phyloP scores from a whole-genome alignment of 2,113 vertebrate species.

The Seriola rivoliana region DNA sequence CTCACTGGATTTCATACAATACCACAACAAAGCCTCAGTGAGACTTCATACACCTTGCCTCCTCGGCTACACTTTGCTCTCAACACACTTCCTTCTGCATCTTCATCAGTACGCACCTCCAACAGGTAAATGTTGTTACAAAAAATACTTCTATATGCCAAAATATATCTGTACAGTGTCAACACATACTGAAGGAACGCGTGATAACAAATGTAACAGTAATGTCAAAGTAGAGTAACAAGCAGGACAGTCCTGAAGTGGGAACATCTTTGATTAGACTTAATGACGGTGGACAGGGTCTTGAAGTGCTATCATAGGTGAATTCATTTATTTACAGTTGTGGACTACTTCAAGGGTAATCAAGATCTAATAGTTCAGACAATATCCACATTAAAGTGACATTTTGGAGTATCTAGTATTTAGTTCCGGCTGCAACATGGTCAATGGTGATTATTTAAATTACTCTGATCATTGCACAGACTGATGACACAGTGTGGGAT shows the following conservation, averaged over 20 bases:
- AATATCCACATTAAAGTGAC: slow-evolving; percentile 63
- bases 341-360: slow-evolving; percentile 40
- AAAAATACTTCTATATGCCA: slow-evolving; percentile 87
- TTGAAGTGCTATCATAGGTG: slow-evolving; percentile 51
- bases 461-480: slow-evolving; percentile 58
- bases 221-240: slow-evolving; percentile 49
- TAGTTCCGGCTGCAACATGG: slow-evolving; percentile 47
- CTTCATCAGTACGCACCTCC: slow-evolving; percentile 70
- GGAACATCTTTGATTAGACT: slow-evolving; percentile 42
- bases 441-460: slow-evolving; percentile 41
- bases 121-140: slow-evolving; percentile 76
- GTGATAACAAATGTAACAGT: slow-evolving; percentile 49
- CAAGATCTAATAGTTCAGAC: slow-evolving; percentile 52
- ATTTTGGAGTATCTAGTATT: slow-evolving; percentile 44
- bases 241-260: slow-evolving; percentile 36
- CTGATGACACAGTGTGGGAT: slow-evolving; percentile 58
- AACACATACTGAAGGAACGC: slow-evolving; percentile 71
- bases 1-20: slow-evolving; percentile 49
- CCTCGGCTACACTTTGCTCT: slow-evolving; percentile 40
- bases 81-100: slow-evolving; percentile 64
- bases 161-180: slow-evolving; percentile 88
- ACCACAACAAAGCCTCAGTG: slow-evolving; percentile 41
- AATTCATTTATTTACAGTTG: slow-evolving; percentile 73
- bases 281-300: slow-evolving; percentile 34
- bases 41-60: slow-evolving; percentile 16